These are phyloP conservation scores for Petrocephalus sullivani DNA, from an alignment of 2,797 vertebrate genomes.

Conservation along the genomic window DNA sequence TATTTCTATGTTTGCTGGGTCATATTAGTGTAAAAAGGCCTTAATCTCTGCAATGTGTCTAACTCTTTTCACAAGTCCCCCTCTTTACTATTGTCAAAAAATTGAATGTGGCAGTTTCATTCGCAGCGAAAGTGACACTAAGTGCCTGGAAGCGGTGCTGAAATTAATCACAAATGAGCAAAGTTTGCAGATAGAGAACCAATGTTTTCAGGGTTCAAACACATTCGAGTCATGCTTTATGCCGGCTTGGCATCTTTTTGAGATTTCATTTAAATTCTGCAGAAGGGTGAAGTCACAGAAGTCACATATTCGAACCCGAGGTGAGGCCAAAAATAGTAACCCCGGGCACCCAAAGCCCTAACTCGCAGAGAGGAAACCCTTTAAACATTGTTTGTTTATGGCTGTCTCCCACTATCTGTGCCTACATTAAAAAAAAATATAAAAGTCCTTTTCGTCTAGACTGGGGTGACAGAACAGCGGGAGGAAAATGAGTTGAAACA, in stretches of 20 bases:
- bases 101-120: constrained; percentile 17
- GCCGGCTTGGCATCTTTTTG: background rate
- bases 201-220: background rate
- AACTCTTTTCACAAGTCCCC: constrained; percentile 6
- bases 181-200: background rate
- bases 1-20: background rate
- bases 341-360: background rate
- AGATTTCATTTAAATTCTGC: background rate
- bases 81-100: constrained; percentile 10
- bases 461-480: background rate
- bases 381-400: background rate
- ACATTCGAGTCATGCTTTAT: background rate
- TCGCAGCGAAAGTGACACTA: constrained; percentile 13
- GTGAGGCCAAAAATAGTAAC: constrained; percentile 1
- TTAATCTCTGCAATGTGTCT: background rate
- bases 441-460: background rate
- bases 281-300: background rate
- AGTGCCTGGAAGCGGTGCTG: constrained; percentile 4
- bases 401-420: background rate
- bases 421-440: background rate
- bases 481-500: background rate
- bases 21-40: background rate
- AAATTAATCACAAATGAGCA: constrained; percentile 24
- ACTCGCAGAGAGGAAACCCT: background rate
- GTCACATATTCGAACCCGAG: background rate